A percentile compares a stretch with the other conserved stretches of the same genome.
Conservation (phyloP, 2,888 invertebrate species). For the Celastrina argiolus region DNA sequence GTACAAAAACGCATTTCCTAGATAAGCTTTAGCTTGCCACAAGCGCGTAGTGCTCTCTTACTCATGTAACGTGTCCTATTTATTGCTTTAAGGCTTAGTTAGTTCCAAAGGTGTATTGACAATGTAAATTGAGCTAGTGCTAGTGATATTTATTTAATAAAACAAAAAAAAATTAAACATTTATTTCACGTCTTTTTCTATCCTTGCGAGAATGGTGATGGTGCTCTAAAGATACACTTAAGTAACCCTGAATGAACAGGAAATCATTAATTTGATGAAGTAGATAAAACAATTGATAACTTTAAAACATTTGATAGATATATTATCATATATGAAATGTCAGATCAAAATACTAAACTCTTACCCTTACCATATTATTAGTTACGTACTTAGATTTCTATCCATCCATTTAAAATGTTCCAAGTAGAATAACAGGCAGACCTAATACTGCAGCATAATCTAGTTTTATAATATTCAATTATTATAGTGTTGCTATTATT, state of each 20-base stretch:
- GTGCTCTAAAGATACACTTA: constrained; percentile 52
- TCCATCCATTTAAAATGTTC: constrained; percentile 54
- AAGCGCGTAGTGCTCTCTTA: constrained; percentile 37
- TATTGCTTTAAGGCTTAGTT: constrained; percentile 53
- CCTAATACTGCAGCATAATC: constrained; percentile 47
- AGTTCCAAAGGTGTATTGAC: constrained; percentile 23
- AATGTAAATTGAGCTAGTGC: constrained; percentile 16
- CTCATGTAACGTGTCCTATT: constrained; percentile 48
- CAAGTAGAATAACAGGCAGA: constrained; percentile 44
- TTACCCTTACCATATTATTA: background rate
- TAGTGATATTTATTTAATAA: constrained; percentile 21
- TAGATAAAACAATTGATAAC: background rate
- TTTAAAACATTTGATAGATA: no score
- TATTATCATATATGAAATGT: no score
- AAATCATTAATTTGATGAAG: background rate
- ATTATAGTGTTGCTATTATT: no score
- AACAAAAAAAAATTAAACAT: constrained; percentile 16
- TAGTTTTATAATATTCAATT: no score
- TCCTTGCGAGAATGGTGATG: constrained; percentile 49
- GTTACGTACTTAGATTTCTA: constrained; percentile 50
- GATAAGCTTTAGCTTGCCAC: constrained; percentile 45
- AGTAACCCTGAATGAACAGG: constrained; percentile 42
- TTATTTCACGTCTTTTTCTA: constrained; percentile 35
- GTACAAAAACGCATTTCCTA: constrained; percentile 66
- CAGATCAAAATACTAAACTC: no score